Evolutionary conservation across 1,140 invertebrate species (phyloP), one percentile per base, ranked within the genome.

Genomic region (Matsumurasca onukii): DNA sequence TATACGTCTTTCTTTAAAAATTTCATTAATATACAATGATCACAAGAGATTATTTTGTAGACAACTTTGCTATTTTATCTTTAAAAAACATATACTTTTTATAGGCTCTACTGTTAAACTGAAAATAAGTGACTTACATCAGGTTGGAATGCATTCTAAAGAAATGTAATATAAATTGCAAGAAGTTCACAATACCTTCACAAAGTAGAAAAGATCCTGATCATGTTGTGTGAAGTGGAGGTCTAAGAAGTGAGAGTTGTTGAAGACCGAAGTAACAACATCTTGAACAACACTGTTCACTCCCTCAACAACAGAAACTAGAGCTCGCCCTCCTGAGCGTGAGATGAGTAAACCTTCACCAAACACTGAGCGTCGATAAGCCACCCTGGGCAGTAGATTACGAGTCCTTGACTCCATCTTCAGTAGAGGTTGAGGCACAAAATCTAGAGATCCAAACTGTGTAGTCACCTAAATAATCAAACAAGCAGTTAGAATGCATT

Each of bases 151-250:
- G n/a, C n/a, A n/a, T n/a, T n/a, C n/a, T n/a, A n/a, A n/a, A n/a
- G n/a, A n/a, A n/a, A n/a, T n/a, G n/a, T n/a, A n/a, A n/a, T n/a
- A n/a, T n/a, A n/a, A n/a, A n/a, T n/a, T n/a, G n/a, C n/a, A n/a
- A n/a, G n/a, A n/a, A n/a, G n/a, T n/a, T n/a, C n/a, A 9, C 5
- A 39, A 31, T 67, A 76, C 76, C 74, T 98, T 98, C 0, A 98
- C 92, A 79, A 98, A 97, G 76, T 97, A 97, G 81, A 97, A 96
- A 0, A 95, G 90, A 75, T 97, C 95, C 81, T 95, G 86, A 79
- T 93, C 93, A 74, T 95, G 92, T 45, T 95, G 93, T 71, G 90
- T 94, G 74, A 96, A 95, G 79, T 94, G 91, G 0, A 97, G 80
- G 69, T 96, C 92, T n/a, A 98, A 78, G 81, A 97, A 92, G 77